Percentiles rank a stretch among this genome's conserved stretches.
Evolutionary conservation across 2,888 invertebrate genomes (phyloP).

Genomic region (Chrysina gloriosa): DNA sequence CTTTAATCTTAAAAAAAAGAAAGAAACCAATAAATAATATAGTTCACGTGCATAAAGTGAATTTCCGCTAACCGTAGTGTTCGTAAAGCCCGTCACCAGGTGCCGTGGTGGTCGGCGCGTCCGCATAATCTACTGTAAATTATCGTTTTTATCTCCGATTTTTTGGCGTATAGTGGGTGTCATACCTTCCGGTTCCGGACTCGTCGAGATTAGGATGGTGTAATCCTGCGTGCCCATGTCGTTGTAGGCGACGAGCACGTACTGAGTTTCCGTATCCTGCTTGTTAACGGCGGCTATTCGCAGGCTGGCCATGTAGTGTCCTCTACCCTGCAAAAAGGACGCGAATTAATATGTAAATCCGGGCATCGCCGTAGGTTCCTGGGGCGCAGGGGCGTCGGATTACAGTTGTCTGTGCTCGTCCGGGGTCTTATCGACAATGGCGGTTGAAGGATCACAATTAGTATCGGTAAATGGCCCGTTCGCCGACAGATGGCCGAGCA

Average conservation of each 20-base stretch:
- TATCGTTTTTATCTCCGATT: background rate
- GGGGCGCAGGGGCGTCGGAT: too few relatives aligned
- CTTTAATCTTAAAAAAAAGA: background rate
- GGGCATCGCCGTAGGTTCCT: background rate
- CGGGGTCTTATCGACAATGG: background rate
- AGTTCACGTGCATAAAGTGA: background rate
- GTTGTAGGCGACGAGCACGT: constrained; percentile 76
- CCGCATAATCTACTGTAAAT: constrained; percentile 9
- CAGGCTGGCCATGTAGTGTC: constrained; percentile 76
- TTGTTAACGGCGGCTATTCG: constrained; percentile 76
- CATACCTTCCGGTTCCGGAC: constrained; percentile 70
- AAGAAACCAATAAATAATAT: background rate
- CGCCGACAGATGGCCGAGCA: background rate
- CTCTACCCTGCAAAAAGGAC: constrained; percentile 69
- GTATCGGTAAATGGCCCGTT: background rate
- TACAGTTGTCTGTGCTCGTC: too few relatives aligned
- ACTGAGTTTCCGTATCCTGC: constrained; percentile 80
- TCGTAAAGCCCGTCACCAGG: background rate
- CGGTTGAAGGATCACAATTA: background rate
- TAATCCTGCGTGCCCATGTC: constrained; percentile 75
- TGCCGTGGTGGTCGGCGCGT: background rate
- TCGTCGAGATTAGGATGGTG: constrained; percentile 76
- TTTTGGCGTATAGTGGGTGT: constrained; percentile 34
- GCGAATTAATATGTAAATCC: constrained; percentile 47
- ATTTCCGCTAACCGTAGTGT: constrained; percentile 3